Evolutionary conservation across 2,797 vertebrate genomes (phyloP).

Genomic region (Cheirogaleus major): DNA sequence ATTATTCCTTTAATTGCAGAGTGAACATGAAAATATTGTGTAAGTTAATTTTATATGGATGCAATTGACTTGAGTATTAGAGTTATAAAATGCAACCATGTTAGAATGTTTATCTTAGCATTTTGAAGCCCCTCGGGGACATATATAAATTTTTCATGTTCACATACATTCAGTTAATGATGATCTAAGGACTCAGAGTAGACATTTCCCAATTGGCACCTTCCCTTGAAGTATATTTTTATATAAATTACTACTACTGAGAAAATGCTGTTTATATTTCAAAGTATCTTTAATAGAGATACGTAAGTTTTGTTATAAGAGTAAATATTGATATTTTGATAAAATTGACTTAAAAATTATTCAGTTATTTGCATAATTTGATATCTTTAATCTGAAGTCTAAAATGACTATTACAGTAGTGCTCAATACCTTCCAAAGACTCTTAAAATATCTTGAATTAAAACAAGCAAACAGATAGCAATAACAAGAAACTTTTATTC

Average conservation of each 20-base stretch:
- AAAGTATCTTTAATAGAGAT: neutral
- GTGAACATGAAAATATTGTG: constrained; percentile 41
- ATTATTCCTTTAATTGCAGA: constrained; percentile 32
- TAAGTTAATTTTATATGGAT: constrained; percentile 38
- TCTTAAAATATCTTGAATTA: neutral
- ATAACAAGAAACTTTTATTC: neutral
- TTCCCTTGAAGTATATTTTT: neutral
- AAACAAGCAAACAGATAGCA: neutral
- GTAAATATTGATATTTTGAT: neutral
- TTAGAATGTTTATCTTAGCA: neutral
- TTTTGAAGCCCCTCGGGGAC: neutral
- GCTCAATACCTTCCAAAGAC: neutral
- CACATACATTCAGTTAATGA: neutral
- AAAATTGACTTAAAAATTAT: neutral
- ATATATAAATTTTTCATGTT: neutral
- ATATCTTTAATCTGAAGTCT: neutral
- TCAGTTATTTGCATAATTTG: neutral
- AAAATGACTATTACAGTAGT: neutral
- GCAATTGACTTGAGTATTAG: constrained; percentile 37
- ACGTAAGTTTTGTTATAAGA: neutral
- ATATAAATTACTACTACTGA: neutral
- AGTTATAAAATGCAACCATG: constrained; percentile 33
- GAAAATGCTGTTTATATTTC: neutral
- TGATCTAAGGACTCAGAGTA: neutral
- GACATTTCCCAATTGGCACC: neutral